Evolutionary conservation across 2,113 vertebrate genomes (phyloP), one percentile per base, ranked within the genome.

Genomic region (Oncorhynchus kisutch): DNA sequence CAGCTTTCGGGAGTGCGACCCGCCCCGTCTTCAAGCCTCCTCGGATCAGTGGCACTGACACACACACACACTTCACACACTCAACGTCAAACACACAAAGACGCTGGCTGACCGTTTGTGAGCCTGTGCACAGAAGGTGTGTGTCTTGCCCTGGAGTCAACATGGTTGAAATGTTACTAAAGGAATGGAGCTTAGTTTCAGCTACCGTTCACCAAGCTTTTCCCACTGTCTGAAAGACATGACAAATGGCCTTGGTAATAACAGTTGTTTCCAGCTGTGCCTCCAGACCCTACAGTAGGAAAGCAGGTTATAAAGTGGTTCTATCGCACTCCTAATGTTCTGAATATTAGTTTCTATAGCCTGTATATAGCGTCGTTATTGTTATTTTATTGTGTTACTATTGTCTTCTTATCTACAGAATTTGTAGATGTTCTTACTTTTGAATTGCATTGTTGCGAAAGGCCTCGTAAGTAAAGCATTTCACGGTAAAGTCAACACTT

Each of bases 161-260:
- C 65, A 67, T 67, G 65, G 65, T 67, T 67, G 65, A 67, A 67
- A 31, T 67, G 65, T 67, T 16, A 13, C 65, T 29, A 31, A 67
- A 29, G 5, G 25, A 67, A 27, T 67, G 25, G 65, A 67, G 24
- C 65, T 67, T 67, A 16, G 65, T 18, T 29, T 67, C 27, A 67
- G 5, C 65, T 67, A 20, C 29, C 16, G 6, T 20, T 4, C 24
- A 18, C 66, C 13, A 31, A 67, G 66, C 66, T 45, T 45, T 69
- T 34, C 34, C 31, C 67, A n/a, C 67, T 22, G 67, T 45, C 67
- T 69, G 67, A 34, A 39, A 69, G 18, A 67, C 13, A 67, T 67
- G 65, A 69, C 67, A 69, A 69, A 69, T 69, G 67, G 45, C 67
- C 67, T 69, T 18, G 67, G 9, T n/a, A 22, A 69, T 45, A 27